Evolutionary conservation across 2,797 vertebrate species (phyloP).

Genomic region (Champsocephalus esox): DNA sequence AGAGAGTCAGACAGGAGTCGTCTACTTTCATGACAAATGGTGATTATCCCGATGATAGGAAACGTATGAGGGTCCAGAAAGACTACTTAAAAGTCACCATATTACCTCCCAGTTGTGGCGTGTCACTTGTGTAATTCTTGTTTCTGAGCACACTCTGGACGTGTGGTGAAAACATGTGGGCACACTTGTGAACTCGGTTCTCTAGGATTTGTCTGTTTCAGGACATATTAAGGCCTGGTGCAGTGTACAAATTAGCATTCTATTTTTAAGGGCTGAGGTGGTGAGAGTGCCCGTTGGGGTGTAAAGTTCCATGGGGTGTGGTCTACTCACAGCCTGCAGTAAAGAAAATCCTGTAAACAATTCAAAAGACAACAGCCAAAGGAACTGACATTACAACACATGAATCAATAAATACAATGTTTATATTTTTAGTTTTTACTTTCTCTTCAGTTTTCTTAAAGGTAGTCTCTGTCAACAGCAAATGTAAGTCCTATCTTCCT

Average conservation of each 20-base stretch:
- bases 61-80: no score
- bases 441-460: not conserved
- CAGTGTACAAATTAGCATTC: constrained; percentile 9
- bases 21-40: not conserved
- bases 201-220: not conserved
- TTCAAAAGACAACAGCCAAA: no score
- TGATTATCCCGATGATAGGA: not conserved
- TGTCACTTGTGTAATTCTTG: not conserved
- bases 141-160: constrained; percentile 1
- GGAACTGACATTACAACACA: not conserved
- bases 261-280: not conserved
- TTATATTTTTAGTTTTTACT: not conserved
- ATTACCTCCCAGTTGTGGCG: not conserved
- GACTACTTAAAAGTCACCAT: not conserved
- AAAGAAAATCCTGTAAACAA: no score
- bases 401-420: not conserved
- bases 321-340: not conserved
- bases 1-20: not conserved
- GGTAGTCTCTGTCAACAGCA: fast-evolving
- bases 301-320: not conserved
- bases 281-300: constrained; percentile 1
- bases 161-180: not conserved
- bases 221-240: not conserved
- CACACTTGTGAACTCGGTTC: not conserved
- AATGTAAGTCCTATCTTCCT: not conserved